Conservation (phyloP, 2,888 invertebrate species). For the Acleris emargana region DNA sequence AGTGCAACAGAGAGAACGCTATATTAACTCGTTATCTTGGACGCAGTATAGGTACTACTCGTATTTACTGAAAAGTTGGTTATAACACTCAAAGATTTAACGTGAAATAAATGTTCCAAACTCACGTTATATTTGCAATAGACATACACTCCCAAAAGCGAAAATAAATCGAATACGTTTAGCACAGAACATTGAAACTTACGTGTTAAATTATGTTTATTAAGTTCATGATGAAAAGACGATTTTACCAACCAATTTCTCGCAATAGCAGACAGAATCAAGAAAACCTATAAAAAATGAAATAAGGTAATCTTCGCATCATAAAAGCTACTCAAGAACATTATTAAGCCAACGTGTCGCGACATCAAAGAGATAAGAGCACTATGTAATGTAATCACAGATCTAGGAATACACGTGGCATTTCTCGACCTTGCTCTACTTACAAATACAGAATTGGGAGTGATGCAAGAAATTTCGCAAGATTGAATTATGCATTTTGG, state of each 20-base stretch:
- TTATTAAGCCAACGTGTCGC: slow-evolving; percentile 24
- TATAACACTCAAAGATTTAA: no score
- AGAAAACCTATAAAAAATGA: background rate
- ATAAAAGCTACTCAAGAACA: slow-evolving; percentile 18
- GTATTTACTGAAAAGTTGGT: no score
- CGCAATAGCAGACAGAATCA: background rate
- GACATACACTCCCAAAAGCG: no score
- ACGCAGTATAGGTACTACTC: no score
- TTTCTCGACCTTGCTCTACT: slow-evolving; percentile 31
- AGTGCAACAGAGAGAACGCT: no score
- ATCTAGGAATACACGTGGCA: slow-evolving; percentile 38
- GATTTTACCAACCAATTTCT: background rate
- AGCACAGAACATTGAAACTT: no score
- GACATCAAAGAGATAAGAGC: slow-evolving; percentile 40
- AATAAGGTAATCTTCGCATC: slow-evolving; percentile 5
- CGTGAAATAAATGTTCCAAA: no score
- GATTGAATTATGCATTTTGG: background rate
- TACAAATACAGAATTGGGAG: background rate
- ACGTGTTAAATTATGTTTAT: no score
- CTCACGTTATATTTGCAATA: no score
- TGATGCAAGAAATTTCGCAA: background rate
- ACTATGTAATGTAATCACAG: slow-evolving; percentile 39
- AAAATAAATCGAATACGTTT: no score
- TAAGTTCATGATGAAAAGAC: no score
- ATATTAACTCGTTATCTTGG: no score